phyloP scores from a whole-genome alignment of 1,140 invertebrate genomes.

The Agrypnia vestita region DNA sequence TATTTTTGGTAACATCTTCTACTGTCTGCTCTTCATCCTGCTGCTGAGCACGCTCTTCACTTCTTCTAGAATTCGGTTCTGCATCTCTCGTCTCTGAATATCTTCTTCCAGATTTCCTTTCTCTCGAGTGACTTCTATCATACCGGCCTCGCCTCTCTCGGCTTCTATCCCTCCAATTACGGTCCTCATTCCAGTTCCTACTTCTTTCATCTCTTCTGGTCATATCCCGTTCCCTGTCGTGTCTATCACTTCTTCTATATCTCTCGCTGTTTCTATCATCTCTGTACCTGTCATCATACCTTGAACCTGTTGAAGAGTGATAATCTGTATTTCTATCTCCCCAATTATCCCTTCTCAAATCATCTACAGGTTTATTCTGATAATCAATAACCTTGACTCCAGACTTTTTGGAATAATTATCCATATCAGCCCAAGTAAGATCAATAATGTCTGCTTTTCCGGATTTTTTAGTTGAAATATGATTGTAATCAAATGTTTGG shows the following conservation, averaged over 20 bases:
- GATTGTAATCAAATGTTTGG: constrained; percentile 76
- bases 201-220: constrained; percentile 30
- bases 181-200: background rate
- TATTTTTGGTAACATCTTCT: constrained; percentile 63
- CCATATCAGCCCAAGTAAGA: constrained; percentile 38
- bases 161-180: background rate
- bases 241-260: constrained; percentile 53
- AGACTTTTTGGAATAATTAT: constrained; percentile 57
- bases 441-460: constrained; percentile 57
- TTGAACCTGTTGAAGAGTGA: constrained; percentile 41
- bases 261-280: constrained; percentile 59
- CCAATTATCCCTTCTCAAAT: constrained; percentile 27
- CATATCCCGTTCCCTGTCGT: constrained; percentile 47
- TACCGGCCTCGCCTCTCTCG: constrained; percentile 64
- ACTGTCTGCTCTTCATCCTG: background rate
- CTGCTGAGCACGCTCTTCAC: background rate
- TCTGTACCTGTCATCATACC: constrained; percentile 56
- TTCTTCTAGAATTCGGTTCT: background rate
- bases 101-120: constrained; percentile 32
- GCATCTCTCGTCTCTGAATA: constrained; percentile 25
- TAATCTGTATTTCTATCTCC: constrained; percentile 45
- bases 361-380: constrained; percentile 42
- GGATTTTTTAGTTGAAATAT: constrained; percentile 71
- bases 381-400: constrained; percentile 39
- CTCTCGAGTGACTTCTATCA: constrained; percentile 60